Evolutionary conservation across 92 coral and sea anemone species (phyloP).

Genomic region (Palythoa caribaeorum): DNA sequence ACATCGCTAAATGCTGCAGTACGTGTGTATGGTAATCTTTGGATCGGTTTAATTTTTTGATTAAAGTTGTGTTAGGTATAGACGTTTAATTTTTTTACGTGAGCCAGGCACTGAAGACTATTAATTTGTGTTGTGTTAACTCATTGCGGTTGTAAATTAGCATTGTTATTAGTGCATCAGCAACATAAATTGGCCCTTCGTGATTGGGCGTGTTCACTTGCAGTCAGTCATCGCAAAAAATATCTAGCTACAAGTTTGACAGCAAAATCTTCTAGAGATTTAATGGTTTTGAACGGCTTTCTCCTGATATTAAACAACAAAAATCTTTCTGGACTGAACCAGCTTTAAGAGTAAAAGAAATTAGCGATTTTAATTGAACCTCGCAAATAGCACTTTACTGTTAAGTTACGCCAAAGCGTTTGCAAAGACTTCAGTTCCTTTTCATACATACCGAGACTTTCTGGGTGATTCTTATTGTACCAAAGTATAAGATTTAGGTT

Average conservation of each 20-base stretch:
- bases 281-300: background rate
- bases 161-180: background rate
- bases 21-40: too few species aligned
- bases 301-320: too few species aligned
- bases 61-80: too few species aligned
- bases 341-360: background rate
- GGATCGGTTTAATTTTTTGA: too few species aligned
- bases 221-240: background rate
- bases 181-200: background rate
- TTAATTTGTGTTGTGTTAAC: background rate
- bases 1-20: too few species aligned
- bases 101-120: background rate
- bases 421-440: background rate
- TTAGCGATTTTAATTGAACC: background rate
- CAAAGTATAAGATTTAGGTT: background rate
- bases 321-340: background rate
- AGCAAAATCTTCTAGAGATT: background rate
- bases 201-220: constrained; percentile 14
- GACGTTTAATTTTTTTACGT: too few species aligned
- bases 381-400: background rate
- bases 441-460: background rate
- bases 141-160: background rate
- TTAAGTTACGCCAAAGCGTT: background rate
- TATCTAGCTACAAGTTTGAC: background rate
- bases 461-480: background rate